phyloP scores from a whole-genome alignment of 2,888 invertebrate species.

The Bombylius discolor region DNA sequence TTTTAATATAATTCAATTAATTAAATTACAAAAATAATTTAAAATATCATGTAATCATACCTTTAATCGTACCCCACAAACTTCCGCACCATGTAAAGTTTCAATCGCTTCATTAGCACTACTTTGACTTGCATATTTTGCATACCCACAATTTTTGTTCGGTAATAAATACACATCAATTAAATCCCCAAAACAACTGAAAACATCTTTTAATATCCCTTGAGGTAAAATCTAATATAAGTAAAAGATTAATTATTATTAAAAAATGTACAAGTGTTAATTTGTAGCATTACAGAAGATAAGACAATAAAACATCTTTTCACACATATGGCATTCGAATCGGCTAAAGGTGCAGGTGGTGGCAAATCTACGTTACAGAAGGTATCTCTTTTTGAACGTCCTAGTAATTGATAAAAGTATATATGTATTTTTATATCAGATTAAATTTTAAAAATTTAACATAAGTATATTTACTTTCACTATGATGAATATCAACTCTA shows the following conservation, averaged over 20 bases:
- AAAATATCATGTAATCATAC: slow-evolving; percentile 15
- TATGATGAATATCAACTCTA: slow-evolving; percentile 29
- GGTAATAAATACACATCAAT: slow-evolving; percentile 82
- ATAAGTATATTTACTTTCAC: slow-evolving; percentile 24
- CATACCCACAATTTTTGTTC: slow-evolving; percentile 86
- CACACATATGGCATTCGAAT: slow-evolving; percentile 51
- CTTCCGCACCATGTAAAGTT: slow-evolving; percentile 69
- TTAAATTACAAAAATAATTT: not conserved
- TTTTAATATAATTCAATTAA: not conserved
- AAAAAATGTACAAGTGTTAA: not conserved
- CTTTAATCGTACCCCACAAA: slow-evolving; percentile 66
- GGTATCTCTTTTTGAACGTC: slow-evolving; percentile 31
- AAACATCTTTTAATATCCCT: slow-evolving; percentile 70
- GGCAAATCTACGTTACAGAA: slow-evolving; percentile 61
- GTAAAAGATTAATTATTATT: slow-evolving; percentile 27
- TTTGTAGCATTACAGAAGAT: slow-evolving; percentile 22
- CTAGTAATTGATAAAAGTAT: slow-evolving; percentile 12
- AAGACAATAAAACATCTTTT: slow-evolving; percentile 53
- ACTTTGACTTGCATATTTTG: slow-evolving; percentile 62
- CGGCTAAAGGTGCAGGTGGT: slow-evolving; percentile 45
- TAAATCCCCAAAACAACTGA: slow-evolving; percentile 79
- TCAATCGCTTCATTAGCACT: slow-evolving; percentile 46
- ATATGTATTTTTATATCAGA: too few relatives aligned
- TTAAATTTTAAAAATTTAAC: too few relatives aligned
- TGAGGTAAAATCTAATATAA: slow-evolving; percentile 51